Conservation (phyloP, 2,113 vertebrate species). For the Podilymbus podiceps region DNA sequence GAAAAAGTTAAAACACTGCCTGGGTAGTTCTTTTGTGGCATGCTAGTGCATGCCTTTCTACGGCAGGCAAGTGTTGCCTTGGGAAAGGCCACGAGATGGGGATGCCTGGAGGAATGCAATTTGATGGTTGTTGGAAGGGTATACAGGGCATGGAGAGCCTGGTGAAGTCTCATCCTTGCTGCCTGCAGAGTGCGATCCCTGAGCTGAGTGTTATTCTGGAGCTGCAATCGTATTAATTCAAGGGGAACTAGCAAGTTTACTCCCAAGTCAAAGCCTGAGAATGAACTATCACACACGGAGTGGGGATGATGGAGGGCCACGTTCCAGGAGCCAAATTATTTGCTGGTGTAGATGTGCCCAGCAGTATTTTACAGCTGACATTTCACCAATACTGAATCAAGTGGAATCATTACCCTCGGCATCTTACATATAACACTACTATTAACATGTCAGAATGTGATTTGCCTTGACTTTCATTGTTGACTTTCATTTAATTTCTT, state of each 20-base stretch:
- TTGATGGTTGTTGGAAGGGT: not conserved
- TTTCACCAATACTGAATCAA: constrained; percentile 49
- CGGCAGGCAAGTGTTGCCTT: not conserved
- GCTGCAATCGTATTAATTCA: not conserved
- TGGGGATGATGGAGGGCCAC: not conserved
- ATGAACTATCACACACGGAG: not conserved
- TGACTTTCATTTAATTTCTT: constrained; percentile 12
- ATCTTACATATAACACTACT: constrained; percentile 7
- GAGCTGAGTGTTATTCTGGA: not conserved
- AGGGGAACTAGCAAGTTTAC: not conserved
- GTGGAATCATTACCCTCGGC: constrained; percentile 3
- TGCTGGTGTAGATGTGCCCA: not conserved
- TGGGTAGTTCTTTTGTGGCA: not conserved
- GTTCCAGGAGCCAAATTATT: not conserved
- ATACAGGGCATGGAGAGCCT: not conserved
- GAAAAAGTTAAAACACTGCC: not conserved
- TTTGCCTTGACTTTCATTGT: constrained; percentile 25
- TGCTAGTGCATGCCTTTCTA: not conserved
- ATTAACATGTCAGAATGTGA: constrained; percentile 24
- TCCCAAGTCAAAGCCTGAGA: not conserved
- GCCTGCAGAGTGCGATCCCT: not conserved
- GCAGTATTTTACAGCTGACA: constrained; percentile 33
- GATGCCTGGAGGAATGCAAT: no score
- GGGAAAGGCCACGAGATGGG: not conserved
- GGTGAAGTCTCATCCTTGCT: not conserved